Evolutionary conservation across 2,888 invertebrate genomes (phyloP).

Genomic region (Trichopria drosophilae): DNA sequence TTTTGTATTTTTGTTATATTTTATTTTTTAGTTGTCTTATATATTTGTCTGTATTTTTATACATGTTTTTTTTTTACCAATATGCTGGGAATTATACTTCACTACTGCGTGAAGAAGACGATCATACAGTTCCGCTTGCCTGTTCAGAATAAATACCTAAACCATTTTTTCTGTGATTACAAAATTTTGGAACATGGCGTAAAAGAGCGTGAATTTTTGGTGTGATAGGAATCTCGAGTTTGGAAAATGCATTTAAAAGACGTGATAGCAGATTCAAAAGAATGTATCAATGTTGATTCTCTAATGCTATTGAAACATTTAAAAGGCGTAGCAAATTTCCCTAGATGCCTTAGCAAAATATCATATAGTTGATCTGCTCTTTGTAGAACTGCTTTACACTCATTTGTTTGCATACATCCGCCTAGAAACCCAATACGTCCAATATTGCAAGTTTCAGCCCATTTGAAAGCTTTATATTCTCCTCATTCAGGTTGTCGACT

Average conservation of each 20-base stretch:
- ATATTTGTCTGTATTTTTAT: no score
- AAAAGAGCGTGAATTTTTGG: no score
- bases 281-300: not conserved
- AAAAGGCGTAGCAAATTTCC: not conserved
- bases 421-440: not conserved
- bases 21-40: no score
- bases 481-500: not conserved
- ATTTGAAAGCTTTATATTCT: not conserved
- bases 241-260: not conserved
- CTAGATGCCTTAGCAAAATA: not conserved
- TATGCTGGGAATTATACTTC: conserved; percentile 1
- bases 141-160: no score
- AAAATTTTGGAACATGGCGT: not conserved
- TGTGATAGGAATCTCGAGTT: no score
- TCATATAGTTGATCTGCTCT: not conserved
- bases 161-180: not conserved
- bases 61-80: not conserved
- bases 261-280: not conserved
- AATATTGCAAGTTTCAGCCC: not conserved
- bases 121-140: not conserved
- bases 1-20: no score
- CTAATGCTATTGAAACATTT: not conserved
- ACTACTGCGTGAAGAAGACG: not conserved
- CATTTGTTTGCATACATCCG: not conserved
- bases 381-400: not conserved